Evolutionary conservation across 2,888 invertebrate genomes (phyloP).

Genomic region (Bellardia bayeri): DNA sequence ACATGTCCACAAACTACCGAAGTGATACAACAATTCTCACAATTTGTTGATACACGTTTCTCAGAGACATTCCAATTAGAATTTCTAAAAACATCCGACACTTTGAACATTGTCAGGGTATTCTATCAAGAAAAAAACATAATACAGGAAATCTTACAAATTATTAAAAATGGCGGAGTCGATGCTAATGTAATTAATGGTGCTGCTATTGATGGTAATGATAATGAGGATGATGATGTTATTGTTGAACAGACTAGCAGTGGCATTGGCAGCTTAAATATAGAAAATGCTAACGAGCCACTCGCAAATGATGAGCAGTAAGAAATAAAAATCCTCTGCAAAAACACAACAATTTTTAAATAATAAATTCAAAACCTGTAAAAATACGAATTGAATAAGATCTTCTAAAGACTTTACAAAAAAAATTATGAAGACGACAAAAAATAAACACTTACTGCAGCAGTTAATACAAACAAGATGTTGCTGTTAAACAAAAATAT

Average conservation of each 20-base stretch:
- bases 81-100: slow-evolving; percentile 78
- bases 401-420: slow-evolving; percentile 23
- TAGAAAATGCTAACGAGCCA: neutral
- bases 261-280: slow-evolving; percentile 29
- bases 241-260: slow-evolving; percentile 36
- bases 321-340: neutral
- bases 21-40: slow-evolving; percentile 87
- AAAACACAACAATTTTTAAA: slow-evolving; percentile 15
- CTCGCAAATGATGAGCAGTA: slow-evolving; percentile 39
- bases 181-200: slow-evolving; percentile 21
- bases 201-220: slow-evolving; percentile 29
- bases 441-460: slow-evolving; percentile 16
- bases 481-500: slow-evolving; percentile 15
- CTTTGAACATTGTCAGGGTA: slow-evolving; percentile 78
- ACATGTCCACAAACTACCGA: slow-evolving; percentile 87
- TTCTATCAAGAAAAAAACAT: slow-evolving; percentile 82
- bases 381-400: neutral
- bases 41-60: slow-evolving; percentile 88
- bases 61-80: slow-evolving; percentile 84
- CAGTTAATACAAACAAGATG: neutral
- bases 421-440: slow-evolving; percentile 17
- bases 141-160: slow-evolving; percentile 78
- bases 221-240: neutral
- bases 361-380: neutral
- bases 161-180: slow-evolving; percentile 64